These are phyloP conservation scores for Pardalotus punctatus DNA, from an alignment of 2,113 vertebrate genomes.

Conservation along the genomic window DNA sequence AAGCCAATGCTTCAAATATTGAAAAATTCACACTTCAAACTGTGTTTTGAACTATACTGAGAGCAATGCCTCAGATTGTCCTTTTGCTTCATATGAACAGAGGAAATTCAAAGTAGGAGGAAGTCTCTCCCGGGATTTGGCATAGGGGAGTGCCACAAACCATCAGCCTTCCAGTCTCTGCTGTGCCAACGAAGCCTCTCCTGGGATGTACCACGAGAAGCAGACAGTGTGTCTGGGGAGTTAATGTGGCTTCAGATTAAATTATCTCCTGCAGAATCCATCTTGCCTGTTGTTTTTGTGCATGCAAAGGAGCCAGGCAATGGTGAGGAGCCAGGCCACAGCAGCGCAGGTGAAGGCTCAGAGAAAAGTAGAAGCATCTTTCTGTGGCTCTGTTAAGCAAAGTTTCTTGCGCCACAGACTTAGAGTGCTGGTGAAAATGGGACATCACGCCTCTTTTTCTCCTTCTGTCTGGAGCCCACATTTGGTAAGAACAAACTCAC, in stretches of 20 bases:
- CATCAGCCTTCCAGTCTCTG: slow-evolving; percentile 48
- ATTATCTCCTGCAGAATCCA: slow-evolving; percentile 32
- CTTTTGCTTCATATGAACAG: slow-evolving; percentile 54
- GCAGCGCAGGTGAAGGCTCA: not conserved
- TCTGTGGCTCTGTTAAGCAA: not conserved
- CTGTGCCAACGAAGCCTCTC: slow-evolving; percentile 34
- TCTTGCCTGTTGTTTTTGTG: not conserved
- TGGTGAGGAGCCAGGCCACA: not conserved
- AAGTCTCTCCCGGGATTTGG: slow-evolving; percentile 28
- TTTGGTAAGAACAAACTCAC: not conserved
- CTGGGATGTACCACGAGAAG: slow-evolving; percentile 23
- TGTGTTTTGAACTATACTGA: slow-evolving; percentile 60
- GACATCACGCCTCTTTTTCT: not conserved
- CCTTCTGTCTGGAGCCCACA: not conserved
- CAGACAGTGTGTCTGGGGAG: slow-evolving; percentile 42
- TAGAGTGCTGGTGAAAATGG: not conserved
- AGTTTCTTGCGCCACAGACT: not conserved
- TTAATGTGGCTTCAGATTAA: slow-evolving; percentile 34
- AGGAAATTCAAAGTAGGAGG: slow-evolving; percentile 61
- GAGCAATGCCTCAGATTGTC: slow-evolving; percentile 54
- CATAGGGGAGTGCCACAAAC: slow-evolving; percentile 42
- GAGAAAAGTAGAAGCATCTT: not conserved
- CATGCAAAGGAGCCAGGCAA: not conserved
- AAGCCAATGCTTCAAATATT: slow-evolving; percentile 65
- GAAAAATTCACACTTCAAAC: slow-evolving; percentile 66